Evolutionary conservation across 2,113 vertebrate genomes (phyloP), one percentile per base, ranked within the genome.

Genomic region (Sterrhoptilus dennistouni): DNA sequence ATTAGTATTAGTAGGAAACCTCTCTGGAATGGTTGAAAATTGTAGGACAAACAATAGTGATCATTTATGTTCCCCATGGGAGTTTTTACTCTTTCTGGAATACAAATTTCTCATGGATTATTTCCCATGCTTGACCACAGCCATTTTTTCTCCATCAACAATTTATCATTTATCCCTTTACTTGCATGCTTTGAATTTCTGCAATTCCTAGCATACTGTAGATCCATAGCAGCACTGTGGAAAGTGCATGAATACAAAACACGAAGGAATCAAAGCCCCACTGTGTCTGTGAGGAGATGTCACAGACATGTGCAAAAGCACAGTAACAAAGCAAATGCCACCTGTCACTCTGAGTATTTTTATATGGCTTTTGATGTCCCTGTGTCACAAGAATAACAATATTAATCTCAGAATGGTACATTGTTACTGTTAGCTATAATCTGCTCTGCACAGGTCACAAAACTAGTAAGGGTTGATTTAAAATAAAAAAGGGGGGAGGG

Each of bases 171-270:
- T 89, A 87, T 81, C 35, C 27, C 47, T 85, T 74, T 90, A 66
- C 14, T 66, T 63, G 92, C 84, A 97, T 95, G 93, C 89, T 66
- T 89, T 93, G 94, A 95, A 97, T 98, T 83, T 93, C 96, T 94
- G 95, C 91, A 91, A 96, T 97, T 94, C 92, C 69, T 56, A 96
- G 71, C 94, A 95, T 87, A 91, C 71, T 93, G 78, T 91, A 90
- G 68, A 89, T 91, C 53, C 75, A 89, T 47, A 88, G 83, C 74
- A 77, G 81, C 33, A 42, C 86, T 87, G 83, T 83, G 76, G 87
- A 81, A 89, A 97, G 70, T 86, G 70, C 84, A 93, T 83, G 96
- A 96, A 96, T 95, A 93, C 70, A 92, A 96, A 96, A 88, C 83
- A 83, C 20, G 0, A 2, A 66, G 61, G 88, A 95, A 96, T 96